phyloP scores from a whole-genome alignment of 2,113 vertebrate genomes.

The Limnothrissa miodon region DNA sequence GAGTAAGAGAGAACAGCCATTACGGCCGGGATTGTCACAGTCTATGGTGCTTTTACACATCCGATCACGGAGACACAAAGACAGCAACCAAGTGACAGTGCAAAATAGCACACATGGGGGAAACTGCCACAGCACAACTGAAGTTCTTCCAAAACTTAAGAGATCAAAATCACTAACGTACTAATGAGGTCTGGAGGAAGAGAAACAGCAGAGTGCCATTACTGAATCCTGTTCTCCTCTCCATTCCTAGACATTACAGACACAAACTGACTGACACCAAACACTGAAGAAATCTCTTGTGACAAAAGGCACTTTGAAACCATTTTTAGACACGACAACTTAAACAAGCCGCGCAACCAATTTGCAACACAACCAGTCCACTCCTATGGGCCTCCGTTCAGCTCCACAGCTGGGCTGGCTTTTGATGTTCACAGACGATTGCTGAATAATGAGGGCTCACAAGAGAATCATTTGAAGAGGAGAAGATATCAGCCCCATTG shows the following conservation, averaged over 20 bases:
- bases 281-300: neutral
- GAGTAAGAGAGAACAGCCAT: neutral
- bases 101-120: neutral
- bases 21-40: neutral
- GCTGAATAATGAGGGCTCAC: neutral
- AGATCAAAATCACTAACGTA: slow-evolving; percentile 29
- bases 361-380: neutral
- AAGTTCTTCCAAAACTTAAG: slow-evolving; percentile 20
- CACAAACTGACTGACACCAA: neutral
- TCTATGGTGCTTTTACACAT: neutral
- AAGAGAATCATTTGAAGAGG: neutral
- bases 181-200: slow-evolving; percentile 47
- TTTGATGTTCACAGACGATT: neutral
- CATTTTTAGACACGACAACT: slow-evolving; percentile 7
- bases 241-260: slow-evolving; percentile 25
- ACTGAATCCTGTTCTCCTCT: slow-evolving; percentile 14
- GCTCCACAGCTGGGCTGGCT: neutral
- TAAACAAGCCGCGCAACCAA: neutral
- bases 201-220: slow-evolving; percentile 26
- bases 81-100: neutral
- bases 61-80: neutral
- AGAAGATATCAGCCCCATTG: neutral
- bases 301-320: neutral
- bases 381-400: neutral
- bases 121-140: neutral